These are phyloP conservation scores for Macaca nemestrina DNA, from an alignment of 2,113 vertebrate genomes.

Conservation along the genomic window DNA sequence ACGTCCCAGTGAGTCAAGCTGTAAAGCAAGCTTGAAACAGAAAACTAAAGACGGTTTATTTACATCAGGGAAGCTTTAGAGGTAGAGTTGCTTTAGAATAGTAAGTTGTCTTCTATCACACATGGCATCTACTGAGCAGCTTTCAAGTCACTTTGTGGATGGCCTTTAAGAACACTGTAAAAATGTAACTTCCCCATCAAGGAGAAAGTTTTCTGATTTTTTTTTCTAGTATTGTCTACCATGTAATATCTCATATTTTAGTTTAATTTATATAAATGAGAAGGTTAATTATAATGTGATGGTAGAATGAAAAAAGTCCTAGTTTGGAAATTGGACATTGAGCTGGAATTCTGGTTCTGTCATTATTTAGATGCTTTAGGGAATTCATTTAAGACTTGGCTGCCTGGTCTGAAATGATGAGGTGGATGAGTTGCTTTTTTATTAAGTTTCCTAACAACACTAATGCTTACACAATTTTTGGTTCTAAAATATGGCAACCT, in stretches of 20 bases:
- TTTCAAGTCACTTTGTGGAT: neutral
- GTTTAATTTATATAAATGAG: neutral
- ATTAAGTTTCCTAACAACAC: neutral
- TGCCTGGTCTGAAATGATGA: neutral
- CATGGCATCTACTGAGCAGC: neutral
- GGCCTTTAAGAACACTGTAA: neutral
- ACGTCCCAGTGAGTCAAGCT: neutral
- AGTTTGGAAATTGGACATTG: neutral
- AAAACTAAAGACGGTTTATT: neutral
- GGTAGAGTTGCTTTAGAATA: slow-evolving; percentile 41
- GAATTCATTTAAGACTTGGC: neutral
- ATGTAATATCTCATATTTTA: neutral
- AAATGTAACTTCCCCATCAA: neutral
- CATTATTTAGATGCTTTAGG: neutral
- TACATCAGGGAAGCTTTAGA: neutral
- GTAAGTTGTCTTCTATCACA: neutral
- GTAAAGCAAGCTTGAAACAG: slow-evolving; percentile 42
- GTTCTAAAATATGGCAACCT: neutral
- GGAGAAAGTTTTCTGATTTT: neutral
- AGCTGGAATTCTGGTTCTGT: neutral
- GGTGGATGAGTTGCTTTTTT: neutral
- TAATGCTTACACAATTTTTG: neutral
- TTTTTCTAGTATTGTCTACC: neutral
- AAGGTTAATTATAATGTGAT: neutral
- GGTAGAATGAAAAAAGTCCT: neutral